These are phyloP conservation scores for Drosophila neutralis DNA, from an alignment of 2,888 invertebrate species.

Conservation along the genomic window DNA sequence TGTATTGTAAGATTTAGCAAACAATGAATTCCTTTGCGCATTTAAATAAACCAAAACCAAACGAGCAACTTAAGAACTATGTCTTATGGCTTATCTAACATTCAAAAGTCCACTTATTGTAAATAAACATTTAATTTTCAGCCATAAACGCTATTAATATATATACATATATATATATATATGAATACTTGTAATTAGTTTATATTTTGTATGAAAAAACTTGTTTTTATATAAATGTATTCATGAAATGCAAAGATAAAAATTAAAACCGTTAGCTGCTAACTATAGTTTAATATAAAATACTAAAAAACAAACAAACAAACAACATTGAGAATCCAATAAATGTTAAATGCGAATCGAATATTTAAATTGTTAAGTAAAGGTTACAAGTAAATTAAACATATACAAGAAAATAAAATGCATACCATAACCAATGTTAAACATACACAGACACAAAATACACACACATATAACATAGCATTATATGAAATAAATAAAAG, in stretches of 20 bases:
- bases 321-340: slow-evolving; percentile 34
- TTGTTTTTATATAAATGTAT: slow-evolving; percentile 70
- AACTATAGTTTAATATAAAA: slow-evolving; percentile 57
- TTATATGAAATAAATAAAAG: slow-evolving; percentile 41
- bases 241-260: slow-evolving; percentile 45
- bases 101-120: slow-evolving; percentile 60
- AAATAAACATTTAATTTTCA: slow-evolving; percentile 63
- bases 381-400: slow-evolving; percentile 52
- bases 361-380: slow-evolving; percentile 65
- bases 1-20: slow-evolving; percentile 14
- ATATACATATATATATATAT: slow-evolving; percentile 27
- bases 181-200: slow-evolving; percentile 76
- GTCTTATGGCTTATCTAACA: slow-evolving; percentile 31
- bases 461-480: slow-evolving; percentile 36
- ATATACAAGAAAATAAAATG: slow-evolving; percentile 40
- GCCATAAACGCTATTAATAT: slow-evolving; percentile 56
- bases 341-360: slow-evolving; percentile 57
- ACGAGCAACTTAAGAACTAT: slow-evolving; percentile 15
- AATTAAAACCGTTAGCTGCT: slow-evolving; percentile 59
- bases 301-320: slow-evolving; percentile 14
- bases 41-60: slow-evolving; percentile 31
- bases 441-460: slow-evolving; percentile 43
- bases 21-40: slow-evolving; percentile 40
- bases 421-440: slow-evolving; percentile 71
- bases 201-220: slow-evolving; percentile 70